These are phyloP conservation scores for Zootoca vivipara DNA, from an alignment of 2,113 vertebrate genomes.

Conservation along the genomic window DNA sequence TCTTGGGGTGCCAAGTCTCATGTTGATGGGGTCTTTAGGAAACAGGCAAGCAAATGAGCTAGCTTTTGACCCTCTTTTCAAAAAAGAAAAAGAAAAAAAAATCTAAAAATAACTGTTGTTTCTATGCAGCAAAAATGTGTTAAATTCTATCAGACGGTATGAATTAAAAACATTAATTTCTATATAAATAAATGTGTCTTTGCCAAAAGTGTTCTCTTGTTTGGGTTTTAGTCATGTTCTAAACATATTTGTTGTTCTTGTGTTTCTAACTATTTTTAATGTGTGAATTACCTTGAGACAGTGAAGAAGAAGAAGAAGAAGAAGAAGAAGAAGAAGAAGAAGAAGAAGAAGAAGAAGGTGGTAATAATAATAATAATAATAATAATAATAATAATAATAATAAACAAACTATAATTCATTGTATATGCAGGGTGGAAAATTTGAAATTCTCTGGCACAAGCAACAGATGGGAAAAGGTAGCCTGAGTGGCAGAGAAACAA, in stretches of 20 bases:
- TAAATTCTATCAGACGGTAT: conserved; percentile 1
- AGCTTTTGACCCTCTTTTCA: background rate
- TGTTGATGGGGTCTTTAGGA: conserved; percentile 38
- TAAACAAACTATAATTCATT: background rate
- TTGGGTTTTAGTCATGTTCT: too few relatives aligned
- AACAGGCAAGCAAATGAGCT: conserved; percentile 2
- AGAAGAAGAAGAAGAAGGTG: too few relatives aligned
- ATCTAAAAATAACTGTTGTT: background rate
- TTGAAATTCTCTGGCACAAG: conserved; percentile 23
- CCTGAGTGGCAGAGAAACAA: background rate
- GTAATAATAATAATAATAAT: too few relatives aligned
- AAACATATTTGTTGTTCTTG: too few relatives aligned
- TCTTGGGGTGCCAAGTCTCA: conserved; percentile 49
- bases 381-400: too few relatives aligned
- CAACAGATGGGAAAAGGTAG: background rate
- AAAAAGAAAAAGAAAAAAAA: conserved; percentile 12
- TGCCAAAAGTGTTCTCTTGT: too few relatives aligned
- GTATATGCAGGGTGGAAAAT: background rate
- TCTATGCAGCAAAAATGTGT: conserved; percentile 10
- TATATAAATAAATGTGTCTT: background rate
- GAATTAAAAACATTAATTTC: background rate
- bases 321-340: too few relatives aligned
- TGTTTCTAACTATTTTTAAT: too few relatives aligned
- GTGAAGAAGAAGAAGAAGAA: too few relatives aligned
- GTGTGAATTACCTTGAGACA: too few relatives aligned